These are phyloP conservation scores for Sinocyclocheilus maitianheensis DNA, from an alignment of 2,113 vertebrate species.

Conservation along the genomic window DNA sequence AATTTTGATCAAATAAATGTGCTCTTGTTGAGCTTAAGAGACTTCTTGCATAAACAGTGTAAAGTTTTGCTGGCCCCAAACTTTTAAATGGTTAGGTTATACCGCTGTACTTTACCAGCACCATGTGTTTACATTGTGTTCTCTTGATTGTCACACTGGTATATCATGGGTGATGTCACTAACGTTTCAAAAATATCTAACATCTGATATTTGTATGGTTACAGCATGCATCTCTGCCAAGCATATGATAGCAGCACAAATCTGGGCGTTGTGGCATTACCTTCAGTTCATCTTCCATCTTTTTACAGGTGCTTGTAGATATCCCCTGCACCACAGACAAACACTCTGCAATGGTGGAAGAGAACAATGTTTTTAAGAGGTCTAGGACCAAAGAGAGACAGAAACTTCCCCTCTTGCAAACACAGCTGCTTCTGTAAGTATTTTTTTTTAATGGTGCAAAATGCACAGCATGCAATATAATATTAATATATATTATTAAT, in stretches of 20 bases:
- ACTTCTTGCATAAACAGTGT: background rate
- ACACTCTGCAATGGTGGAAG: constrained; percentile 85
- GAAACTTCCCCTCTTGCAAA: constrained; percentile 85
- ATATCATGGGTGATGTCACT: background rate
- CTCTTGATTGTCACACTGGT: background rate
- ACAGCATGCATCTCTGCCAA: background rate
- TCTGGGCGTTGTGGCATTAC: background rate
- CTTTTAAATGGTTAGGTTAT: background rate
- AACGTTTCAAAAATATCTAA: background rate
- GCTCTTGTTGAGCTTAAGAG: background rate
- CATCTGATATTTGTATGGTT: background rate
- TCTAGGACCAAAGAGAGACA: constrained; percentile 83
- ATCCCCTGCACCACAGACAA: constrained; percentile 95
- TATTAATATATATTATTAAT: no score
- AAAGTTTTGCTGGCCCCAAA: background rate
- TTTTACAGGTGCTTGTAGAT: constrained; percentile 89
- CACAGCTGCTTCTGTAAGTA: constrained; percentile 88
- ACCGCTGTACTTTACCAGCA: background rate
- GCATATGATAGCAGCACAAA: background rate
- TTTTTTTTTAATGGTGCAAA: no score
- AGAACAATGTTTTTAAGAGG: constrained; percentile 91
- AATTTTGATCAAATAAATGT: background rate
- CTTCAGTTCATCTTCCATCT: background rate
- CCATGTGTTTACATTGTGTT: background rate
- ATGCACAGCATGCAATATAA: no score